These are phyloP conservation scores for Seriola quinqueradiata DNA, from an alignment of 2,113 vertebrate genomes.

Conservation along the genomic window DNA sequence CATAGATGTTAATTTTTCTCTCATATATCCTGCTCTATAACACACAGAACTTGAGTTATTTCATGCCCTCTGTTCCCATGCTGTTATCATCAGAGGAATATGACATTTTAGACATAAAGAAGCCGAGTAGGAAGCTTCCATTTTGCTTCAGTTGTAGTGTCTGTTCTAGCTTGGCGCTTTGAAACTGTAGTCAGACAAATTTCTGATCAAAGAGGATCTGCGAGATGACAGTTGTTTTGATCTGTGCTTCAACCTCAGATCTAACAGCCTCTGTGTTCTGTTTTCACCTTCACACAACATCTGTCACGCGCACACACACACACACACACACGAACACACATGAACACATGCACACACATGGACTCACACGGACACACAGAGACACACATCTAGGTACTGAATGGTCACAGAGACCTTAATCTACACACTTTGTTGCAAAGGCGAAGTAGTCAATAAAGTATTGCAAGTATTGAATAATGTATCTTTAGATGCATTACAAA, in stretches of 20 bases:
- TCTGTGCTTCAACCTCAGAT: conserved; percentile 60
- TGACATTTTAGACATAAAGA: neutral
- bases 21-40: neutral
- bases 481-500: neutral
- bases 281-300: conserved; percentile 42
- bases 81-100: conserved; percentile 11
- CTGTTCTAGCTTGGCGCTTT: conserved; percentile 28
- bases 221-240: conserved; percentile 64
- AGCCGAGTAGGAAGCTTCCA: neutral
- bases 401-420: neutral
- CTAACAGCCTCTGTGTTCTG: conserved; percentile 55
- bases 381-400: neutral
- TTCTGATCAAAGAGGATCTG: conserved; percentile 68
- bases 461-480: neutral
- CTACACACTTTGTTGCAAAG: neutral
- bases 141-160: neutral
- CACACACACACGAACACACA: neutral
- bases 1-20: neutral
- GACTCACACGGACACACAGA: neutral
- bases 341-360: neutral
- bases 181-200: conserved; percentile 26
- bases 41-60: neutral
- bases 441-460: neutral
- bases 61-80: neutral
- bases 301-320: neutral